These are phyloP conservation scores for Chauna torquata DNA, from an alignment of 2,113 vertebrate species.

Conservation along the genomic window DNA sequence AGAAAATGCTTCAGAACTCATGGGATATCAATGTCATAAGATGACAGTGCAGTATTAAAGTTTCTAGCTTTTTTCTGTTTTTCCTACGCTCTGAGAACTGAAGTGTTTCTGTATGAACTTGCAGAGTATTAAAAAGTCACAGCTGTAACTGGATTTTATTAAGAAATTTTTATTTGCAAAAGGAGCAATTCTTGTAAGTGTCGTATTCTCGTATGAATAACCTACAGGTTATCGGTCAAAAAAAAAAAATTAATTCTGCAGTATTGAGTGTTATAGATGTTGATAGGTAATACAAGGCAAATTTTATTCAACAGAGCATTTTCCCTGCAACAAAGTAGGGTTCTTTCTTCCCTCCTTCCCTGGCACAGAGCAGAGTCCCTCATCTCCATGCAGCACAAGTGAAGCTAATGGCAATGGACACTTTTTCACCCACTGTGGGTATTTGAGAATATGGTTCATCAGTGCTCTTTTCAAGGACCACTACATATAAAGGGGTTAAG, in stretches of 20 bases:
- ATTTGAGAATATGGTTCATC: background rate
- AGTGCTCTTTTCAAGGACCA: background rate
- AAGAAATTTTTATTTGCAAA: constrained; percentile 15
- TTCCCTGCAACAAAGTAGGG: background rate
- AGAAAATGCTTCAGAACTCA: background rate
- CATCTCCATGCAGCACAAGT: background rate
- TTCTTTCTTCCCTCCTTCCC: background rate
- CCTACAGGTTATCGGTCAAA: background rate
- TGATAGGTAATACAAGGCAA: background rate
- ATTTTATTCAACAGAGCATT: background rate
- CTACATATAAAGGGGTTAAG: background rate
- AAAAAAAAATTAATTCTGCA: background rate
- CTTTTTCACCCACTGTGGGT: background rate
- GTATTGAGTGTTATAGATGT: background rate
- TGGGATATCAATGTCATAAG: background rate
- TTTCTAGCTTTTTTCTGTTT: background rate
- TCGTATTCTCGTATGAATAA: background rate
- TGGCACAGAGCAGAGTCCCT: background rate
- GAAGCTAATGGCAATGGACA: background rate
- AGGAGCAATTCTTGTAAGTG: background rate
- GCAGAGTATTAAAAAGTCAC: background rate
- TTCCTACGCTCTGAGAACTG: background rate
- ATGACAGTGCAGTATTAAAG: background rate
- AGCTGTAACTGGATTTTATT: constrained; percentile 1
- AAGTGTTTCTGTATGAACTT: background rate